Percentiles rank a stretch among this genome's conserved stretches.
Conservation (phyloP, 2,888 invertebrate genomes). For the Limnephilus marmoratus region DNA sequence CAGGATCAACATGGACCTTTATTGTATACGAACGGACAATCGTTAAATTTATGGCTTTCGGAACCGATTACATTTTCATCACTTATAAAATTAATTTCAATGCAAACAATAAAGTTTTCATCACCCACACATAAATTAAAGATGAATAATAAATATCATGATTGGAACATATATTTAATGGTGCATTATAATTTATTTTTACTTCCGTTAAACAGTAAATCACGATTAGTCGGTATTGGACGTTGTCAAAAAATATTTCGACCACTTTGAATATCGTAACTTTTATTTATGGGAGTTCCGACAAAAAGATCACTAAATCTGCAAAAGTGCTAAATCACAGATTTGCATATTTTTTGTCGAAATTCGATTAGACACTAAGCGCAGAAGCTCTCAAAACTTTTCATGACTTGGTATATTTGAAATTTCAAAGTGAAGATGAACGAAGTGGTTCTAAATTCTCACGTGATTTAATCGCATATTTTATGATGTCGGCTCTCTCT, state of each 20-base stretch:
- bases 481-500: not conserved
- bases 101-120: not conserved
- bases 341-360: not conserved
- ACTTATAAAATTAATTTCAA: not conserved
- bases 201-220: constrained; percentile 2
- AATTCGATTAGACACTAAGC: not conserved
- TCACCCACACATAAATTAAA: not conserved
- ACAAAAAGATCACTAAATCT: not conserved
- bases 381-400: not conserved
- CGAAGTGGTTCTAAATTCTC: constrained; percentile 2
- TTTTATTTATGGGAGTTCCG: constrained; percentile 2
- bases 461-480: not conserved
- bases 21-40: not conserved
- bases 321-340: not conserved
- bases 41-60: not conserved
- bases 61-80: not conserved
- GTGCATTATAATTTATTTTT: not conserved
- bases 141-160: not conserved
- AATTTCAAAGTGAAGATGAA: not conserved
- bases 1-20: not conserved
- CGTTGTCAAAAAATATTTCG: not conserved
- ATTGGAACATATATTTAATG: not conserved
- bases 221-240: not conserved
- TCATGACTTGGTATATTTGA: not conserved
- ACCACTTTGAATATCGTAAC: not conserved